phyloP scores from a whole-genome alignment of 2,797 vertebrate species.

The Thalassophryne amazonica region DNA sequence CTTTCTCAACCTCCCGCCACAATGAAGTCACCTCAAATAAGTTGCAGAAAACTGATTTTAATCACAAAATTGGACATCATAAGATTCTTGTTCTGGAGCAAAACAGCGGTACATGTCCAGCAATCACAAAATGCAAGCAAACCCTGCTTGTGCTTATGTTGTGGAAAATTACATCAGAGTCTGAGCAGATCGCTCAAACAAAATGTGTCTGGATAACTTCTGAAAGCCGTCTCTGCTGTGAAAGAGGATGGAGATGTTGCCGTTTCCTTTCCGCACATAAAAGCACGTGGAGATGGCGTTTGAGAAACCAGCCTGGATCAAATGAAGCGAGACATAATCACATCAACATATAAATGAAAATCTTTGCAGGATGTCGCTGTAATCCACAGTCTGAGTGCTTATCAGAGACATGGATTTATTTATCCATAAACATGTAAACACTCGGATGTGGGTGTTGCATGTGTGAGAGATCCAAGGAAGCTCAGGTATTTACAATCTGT shows the following conservation, averaged over 20 bases:
- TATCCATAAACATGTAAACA: constrained; percentile 32
- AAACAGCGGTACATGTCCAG: too few species aligned
- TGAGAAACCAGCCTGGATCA: constrained; percentile 43
- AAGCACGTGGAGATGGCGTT: constrained; percentile 20
- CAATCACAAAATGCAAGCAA: too few species aligned
- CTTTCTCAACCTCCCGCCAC: too few species aligned
- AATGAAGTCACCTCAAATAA: too few species aligned
- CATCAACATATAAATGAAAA: constrained; percentile 37
- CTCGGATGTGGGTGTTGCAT: constrained; percentile 3
- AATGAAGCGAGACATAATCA: constrained; percentile 34
- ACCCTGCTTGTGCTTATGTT: too few species aligned
- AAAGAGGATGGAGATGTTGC: constrained; percentile 11
- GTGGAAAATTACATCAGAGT: too few species aligned
- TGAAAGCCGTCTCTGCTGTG: constrained; percentile 8
- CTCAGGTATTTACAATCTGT: not conserved
- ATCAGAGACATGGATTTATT: constrained; percentile 8
- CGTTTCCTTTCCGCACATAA: constrained; percentile 16
- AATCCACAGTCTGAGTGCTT: constrained; percentile 5
- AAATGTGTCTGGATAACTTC: too few species aligned
- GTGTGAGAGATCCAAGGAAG: constrained; percentile 4
- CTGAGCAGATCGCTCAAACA: too few species aligned
- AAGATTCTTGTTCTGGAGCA: too few species aligned
- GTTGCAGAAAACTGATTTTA: too few species aligned
- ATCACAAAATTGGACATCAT: too few species aligned
- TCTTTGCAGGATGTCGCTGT: constrained; percentile 20